Conservation (phyloP, 2,797 vertebrate genomes). For the Lepus townsendii region DNA sequence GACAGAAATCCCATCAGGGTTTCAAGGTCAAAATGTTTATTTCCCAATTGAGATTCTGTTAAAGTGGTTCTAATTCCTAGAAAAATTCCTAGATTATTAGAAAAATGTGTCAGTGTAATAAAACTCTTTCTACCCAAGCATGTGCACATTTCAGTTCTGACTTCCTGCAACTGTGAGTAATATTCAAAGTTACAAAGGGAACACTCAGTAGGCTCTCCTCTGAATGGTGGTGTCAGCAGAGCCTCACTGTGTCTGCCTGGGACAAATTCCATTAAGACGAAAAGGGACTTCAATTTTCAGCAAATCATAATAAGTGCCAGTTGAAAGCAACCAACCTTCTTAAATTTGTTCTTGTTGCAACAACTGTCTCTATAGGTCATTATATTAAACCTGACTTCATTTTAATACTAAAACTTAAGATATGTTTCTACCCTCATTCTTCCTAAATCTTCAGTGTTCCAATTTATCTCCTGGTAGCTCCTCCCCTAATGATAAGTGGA, state of each 20-base stretch:
- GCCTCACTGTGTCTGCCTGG: not conserved
- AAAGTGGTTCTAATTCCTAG: constrained; percentile 28
- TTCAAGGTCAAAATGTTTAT: not conserved
- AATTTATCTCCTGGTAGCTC: not conserved
- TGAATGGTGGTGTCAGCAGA: too few species aligned
- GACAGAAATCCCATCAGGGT: not conserved
- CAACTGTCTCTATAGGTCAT: not conserved
- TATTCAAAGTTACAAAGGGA: not conserved
- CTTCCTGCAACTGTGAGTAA: constrained; percentile 2
- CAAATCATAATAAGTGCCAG: not conserved
- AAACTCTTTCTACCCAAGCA: not conserved
- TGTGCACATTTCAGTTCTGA: not conserved
- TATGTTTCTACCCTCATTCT: not conserved
- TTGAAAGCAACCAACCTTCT: not conserved
- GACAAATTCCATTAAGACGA: not conserved
- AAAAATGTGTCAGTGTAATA: not conserved
- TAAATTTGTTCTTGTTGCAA: not conserved
- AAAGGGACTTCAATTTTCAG: not conserved
- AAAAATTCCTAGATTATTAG: not conserved
- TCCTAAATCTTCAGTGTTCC: not conserved
- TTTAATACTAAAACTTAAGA: not conserved
- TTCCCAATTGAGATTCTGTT: constrained; percentile 11
- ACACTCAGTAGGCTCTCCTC: not conserved
- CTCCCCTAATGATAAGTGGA: not conserved
- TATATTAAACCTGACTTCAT: constrained; percentile 25